These are phyloP conservation scores for Hofmannophila pseudospretella DNA, from an alignment of 2,888 invertebrate genomes.

Conservation along the genomic window DNA sequence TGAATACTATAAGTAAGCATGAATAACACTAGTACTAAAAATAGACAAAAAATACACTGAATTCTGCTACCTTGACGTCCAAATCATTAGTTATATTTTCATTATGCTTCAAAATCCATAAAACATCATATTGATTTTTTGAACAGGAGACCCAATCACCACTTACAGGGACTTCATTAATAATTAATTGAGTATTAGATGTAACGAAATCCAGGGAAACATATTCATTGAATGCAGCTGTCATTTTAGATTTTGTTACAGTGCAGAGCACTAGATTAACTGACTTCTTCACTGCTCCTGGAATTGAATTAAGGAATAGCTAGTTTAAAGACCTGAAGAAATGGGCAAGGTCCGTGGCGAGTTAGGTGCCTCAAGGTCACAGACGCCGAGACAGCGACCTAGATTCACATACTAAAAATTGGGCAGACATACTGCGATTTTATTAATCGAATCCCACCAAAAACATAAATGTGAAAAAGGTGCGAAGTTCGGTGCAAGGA, in stretches of 20 bases:
- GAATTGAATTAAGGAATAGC: constrained; percentile 14
- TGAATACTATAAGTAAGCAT: too few species aligned
- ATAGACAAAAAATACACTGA: not conserved
- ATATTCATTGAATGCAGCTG: constrained; percentile 58
- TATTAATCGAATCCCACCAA: too few species aligned
- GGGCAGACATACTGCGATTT: too few species aligned
- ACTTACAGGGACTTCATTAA: constrained; percentile 35
- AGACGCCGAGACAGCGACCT: too few species aligned
- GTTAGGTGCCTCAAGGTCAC: too few species aligned
- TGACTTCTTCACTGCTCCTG: constrained; percentile 63
- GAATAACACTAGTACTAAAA: too few species aligned
- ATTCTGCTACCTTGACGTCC: constrained; percentile 44
- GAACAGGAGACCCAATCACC: constrained; percentile 64
- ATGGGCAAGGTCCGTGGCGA: too few species aligned
- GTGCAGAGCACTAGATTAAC: constrained; percentile 52
- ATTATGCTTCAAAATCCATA: constrained; percentile 63
- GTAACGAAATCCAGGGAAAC: constrained; percentile 38
- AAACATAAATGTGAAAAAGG: too few species aligned
- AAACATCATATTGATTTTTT: constrained; percentile 58
- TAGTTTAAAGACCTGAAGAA: too few species aligned
- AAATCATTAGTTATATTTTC: constrained; percentile 27
- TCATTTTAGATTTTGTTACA: constrained; percentile 46
- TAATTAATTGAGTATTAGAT: constrained; percentile 34
- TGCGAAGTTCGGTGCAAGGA: too few species aligned
- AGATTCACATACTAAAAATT: too few species aligned